These are phyloP conservation scores for Drosophila arawakana DNA, from an alignment of 1,140 invertebrate genomes.

Conservation along the genomic window DNA sequence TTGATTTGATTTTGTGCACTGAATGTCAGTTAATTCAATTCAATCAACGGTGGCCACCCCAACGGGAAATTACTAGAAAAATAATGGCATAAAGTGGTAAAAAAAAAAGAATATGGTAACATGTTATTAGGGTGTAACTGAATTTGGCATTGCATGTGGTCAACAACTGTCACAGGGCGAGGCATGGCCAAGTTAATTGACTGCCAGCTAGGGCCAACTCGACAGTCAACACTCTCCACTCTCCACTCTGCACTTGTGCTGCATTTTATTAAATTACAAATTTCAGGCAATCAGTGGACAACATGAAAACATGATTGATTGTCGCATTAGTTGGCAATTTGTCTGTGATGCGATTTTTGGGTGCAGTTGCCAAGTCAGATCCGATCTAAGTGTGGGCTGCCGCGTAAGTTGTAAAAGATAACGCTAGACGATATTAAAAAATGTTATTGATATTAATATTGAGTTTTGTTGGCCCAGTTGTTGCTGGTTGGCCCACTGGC, in stretches of 20 bases:
- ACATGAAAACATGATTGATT: constrained; percentile 64
- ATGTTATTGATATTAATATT: constrained; percentile 53
- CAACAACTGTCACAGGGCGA: constrained; percentile 24
- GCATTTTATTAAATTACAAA: constrained; percentile 60
- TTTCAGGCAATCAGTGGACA: constrained; percentile 5
- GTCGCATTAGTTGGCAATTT: constrained; percentile 51
- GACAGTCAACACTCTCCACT: no score
- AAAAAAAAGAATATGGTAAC: constrained; percentile 43
- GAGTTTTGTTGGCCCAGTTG: constrained; percentile 40
- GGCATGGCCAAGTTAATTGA: constrained; percentile 53
- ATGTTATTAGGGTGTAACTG: constrained; percentile 68
- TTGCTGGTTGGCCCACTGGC: constrained; percentile 7
- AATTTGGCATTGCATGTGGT: constrained; percentile 13
- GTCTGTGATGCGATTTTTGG: constrained; percentile 47
- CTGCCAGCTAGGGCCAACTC: constrained; percentile 40
- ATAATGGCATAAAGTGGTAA: constrained; percentile 46
- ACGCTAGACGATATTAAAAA: constrained; percentile 10
- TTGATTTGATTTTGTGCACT: constrained; percentile 26
- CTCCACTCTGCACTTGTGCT: constrained; percentile 15
- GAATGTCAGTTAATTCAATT: constrained; percentile 62
- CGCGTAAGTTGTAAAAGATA: background rate
- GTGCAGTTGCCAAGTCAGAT: constrained; percentile 27
- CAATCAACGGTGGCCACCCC: constrained; percentile 74
- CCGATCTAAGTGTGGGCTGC: constrained; percentile 27
- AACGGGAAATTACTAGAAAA: constrained; percentile 69